Evolutionary conservation across 2,797 vertebrate genomes (phyloP).

Genomic region (Sebastes glaucus): DNA sequence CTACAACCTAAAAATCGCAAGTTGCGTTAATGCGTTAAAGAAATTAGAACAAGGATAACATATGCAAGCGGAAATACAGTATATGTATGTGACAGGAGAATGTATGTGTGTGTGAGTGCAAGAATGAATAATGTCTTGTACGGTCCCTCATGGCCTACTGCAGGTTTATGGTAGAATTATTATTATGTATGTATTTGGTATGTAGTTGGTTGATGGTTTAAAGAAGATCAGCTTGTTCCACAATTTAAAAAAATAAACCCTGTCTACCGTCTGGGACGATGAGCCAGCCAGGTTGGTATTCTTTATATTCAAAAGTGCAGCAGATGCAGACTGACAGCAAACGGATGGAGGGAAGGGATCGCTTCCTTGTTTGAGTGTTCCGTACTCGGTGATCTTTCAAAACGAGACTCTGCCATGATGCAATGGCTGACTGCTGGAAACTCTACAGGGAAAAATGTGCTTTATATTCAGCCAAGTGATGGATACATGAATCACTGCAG

Average conservation of each 20-base stretch:
- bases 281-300: not conserved
- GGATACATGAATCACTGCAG: constrained; percentile 43
- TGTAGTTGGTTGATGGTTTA: not conserved
- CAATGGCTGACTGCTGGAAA: constrained; percentile 48
- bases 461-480: constrained; percentile 44
- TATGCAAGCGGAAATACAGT: no score
- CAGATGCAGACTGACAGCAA: constrained; percentile 2
- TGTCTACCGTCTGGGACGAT: not conserved
- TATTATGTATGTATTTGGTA: not conserved
- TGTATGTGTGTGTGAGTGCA: no score
- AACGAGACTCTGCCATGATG: constrained; percentile 45
- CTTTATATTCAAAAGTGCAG: constrained; percentile 16
- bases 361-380: constrained; percentile 32
- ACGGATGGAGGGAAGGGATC: not conserved
- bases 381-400: constrained; percentile 42
- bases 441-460: not conserved
- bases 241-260: not conserved
- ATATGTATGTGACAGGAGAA: no score
- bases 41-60: no score
- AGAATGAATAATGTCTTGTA: no score
- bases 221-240: not conserved
- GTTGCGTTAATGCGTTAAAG: no score
- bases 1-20: no score
- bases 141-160: no score
- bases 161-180: not conserved